A percentile compares a stretch with the other conserved stretches of the same genome.
Conservation (phyloP, 2,113 vertebrate genomes). For the Cepphus grylle region DNA sequence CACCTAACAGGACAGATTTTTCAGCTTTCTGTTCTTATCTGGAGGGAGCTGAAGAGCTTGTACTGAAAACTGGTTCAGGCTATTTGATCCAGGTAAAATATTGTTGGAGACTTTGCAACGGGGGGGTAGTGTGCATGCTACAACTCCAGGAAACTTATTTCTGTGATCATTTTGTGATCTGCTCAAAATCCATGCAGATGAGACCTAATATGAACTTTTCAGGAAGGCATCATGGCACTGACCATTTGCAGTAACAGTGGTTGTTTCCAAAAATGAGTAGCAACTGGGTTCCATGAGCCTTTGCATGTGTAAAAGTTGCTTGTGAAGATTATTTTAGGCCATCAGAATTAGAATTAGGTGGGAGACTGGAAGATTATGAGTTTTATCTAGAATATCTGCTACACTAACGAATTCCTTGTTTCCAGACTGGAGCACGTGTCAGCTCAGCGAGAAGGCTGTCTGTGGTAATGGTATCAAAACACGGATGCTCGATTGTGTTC, state of each 20-base stretch:
- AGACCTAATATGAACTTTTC: neutral
- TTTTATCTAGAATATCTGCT: neutral
- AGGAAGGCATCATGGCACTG: neutral
- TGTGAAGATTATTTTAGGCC: neutral
- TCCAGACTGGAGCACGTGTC: conserved; percentile 97
- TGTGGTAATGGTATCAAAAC: conserved; percentile 94
- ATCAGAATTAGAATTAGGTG: neutral
- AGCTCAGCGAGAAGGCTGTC: conserved; percentile 91
- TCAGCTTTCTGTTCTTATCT: neutral
- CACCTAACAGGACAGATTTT: neutral
- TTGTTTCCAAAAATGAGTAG: neutral
- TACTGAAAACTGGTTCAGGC: neutral
- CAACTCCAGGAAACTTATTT: neutral
- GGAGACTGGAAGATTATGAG: neutral
- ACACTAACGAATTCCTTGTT: neutral
- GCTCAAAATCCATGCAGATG: neutral
- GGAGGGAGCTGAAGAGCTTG: neutral
- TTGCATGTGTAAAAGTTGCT: neutral
- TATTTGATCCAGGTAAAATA: neutral
- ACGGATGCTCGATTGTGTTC: conserved; percentile 95
- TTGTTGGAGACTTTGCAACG: neutral
- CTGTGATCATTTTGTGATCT: neutral
- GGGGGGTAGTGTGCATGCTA: neutral
- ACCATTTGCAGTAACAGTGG: neutral
- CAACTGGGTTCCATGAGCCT: neutral